Evolutionary conservation across 2,888 invertebrate species (phyloP).

Genomic region (Coleophora flavipennella): DNA sequence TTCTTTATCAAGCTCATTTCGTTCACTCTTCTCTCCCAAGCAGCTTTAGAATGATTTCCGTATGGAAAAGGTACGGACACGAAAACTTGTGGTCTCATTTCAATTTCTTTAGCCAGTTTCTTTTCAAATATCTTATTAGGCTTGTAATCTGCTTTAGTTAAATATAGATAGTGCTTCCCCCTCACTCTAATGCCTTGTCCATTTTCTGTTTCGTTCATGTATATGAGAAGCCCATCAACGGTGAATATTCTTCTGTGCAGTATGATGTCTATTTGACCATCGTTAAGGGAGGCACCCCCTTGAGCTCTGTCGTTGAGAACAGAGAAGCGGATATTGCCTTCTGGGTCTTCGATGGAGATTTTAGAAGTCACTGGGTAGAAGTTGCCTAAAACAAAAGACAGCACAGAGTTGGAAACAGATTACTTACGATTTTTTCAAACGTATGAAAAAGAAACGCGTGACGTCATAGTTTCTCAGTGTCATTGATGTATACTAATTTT

Average conservation of each 20-base stretch:
- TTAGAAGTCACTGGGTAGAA: constrained; percentile 93
- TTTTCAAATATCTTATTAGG: constrained; percentile 46
- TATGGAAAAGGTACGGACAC: constrained; percentile 16
- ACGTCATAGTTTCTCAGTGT: too few species aligned
- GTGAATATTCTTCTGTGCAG: constrained; percentile 84
- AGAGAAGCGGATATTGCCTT: constrained; percentile 60
- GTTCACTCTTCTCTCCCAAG: constrained; percentile 51
- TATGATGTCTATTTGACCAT: constrained; percentile 86
- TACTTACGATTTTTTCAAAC: too few species aligned
- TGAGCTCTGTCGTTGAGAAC: constrained; percentile 84
- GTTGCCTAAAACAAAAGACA: constrained; percentile 68
- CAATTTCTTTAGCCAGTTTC: constrained; percentile 46
- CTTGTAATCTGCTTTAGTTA: constrained; percentile 34
- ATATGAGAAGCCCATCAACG: constrained; percentile 74
- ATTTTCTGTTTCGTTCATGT: constrained; percentile 34
- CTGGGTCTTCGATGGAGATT: constrained; percentile 77
- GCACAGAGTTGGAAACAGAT: too few species aligned
- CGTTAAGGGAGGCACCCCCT: constrained; percentile 81
- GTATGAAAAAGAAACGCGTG: too few species aligned
- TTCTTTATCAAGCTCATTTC: constrained; percentile 58
- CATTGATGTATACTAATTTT: too few species aligned
- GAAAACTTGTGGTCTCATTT: constrained; percentile 29
- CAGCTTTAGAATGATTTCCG: constrained; percentile 7
- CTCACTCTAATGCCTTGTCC: constrained; percentile 25
- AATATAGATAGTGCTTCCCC: constrained; percentile 43